These are phyloP conservation scores for Armadillidium nasatum DNA, from an alignment of 1,140 invertebrate genomes.

Conservation along the genomic window DNA sequence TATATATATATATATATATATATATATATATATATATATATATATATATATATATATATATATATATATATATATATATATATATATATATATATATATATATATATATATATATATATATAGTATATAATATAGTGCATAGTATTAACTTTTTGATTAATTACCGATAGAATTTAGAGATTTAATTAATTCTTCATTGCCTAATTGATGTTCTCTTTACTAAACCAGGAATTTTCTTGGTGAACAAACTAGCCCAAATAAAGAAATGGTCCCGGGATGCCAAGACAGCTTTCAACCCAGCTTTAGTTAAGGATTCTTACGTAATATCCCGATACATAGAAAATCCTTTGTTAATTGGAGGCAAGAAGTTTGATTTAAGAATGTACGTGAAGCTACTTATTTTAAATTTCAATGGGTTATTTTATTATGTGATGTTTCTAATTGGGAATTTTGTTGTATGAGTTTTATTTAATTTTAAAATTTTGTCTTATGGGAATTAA, in stretches of 20 bases:
- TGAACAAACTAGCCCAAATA: slow-evolving; percentile 81
- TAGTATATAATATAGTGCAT: too few species aligned
- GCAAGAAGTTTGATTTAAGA: slow-evolving; percentile 83
- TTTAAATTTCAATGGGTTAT: not conserved
- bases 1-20: slow-evolving; percentile 47
- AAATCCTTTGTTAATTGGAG: slow-evolving; percentile 79
- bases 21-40: slow-evolving; percentile 8
- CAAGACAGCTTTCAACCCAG: slow-evolving; percentile 59
- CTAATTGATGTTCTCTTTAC: too few species aligned
- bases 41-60: not conserved
- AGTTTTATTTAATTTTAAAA: too few species aligned
- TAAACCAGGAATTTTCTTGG: slow-evolving; percentile 69
- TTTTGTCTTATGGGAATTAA: too few species aligned
- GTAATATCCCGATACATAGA: slow-evolving; percentile 82
- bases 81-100: slow-evolving; percentile 16
- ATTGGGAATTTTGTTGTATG: too few species aligned
- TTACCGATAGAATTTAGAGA: too few species aligned
- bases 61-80: slow-evolving; percentile 16
- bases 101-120: slow-evolving; percentile 51
- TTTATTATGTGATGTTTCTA: too few species aligned
- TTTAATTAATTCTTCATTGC: too few species aligned
- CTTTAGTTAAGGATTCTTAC: slow-evolving; percentile 76
- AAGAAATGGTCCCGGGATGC: slow-evolving; percentile 69
- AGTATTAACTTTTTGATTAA: too few species aligned
- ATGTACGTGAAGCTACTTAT: slow-evolving; percentile 46